A percentile compares a stretch with the other conserved stretches of the same genome.
Evolutionary conservation across 1,140 invertebrate genomes (phyloP).

Genomic region (Camponotus pennsylvanicus): DNA sequence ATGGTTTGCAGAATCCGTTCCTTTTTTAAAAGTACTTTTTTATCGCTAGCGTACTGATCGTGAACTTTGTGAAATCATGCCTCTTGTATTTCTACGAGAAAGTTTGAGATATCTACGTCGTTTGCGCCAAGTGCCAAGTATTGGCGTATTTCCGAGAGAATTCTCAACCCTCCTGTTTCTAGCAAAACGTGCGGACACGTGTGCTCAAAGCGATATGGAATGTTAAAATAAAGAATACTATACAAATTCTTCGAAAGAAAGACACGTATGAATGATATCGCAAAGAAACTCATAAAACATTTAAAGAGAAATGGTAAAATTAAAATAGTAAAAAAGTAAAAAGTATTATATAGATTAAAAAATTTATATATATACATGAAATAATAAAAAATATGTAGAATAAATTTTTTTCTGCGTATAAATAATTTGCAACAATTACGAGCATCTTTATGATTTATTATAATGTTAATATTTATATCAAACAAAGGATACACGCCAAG

Average conservation of each 20-base stretch:
- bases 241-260: neutral
- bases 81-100: slow-evolving; percentile 35
- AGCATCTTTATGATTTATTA: neutral
- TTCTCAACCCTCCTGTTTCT: neutral
- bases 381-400: neutral
- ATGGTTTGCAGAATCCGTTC: neutral
- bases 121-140: slow-evolving; percentile 14
- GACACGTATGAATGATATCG: neutral
- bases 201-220: neutral
- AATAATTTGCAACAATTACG: neutral
- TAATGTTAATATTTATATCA: neutral
- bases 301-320: neutral
- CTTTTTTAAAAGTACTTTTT: slow-evolving; percentile 29
- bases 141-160: slow-evolving; percentile 33
- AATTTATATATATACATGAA: neutral
- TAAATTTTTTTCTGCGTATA: neutral
- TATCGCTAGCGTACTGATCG: neutral
- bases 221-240: neutral
- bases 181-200: neutral
- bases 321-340: too few relatives aligned
- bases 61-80: slow-evolving; percentile 13
- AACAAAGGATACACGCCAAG: neutral
- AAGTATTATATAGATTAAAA: neutral
- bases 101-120: slow-evolving; percentile 36
- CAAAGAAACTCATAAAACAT: neutral